Conservation (phyloP, 2,888 invertebrate genomes). For the Eueremaeus valkanovi region DNA sequence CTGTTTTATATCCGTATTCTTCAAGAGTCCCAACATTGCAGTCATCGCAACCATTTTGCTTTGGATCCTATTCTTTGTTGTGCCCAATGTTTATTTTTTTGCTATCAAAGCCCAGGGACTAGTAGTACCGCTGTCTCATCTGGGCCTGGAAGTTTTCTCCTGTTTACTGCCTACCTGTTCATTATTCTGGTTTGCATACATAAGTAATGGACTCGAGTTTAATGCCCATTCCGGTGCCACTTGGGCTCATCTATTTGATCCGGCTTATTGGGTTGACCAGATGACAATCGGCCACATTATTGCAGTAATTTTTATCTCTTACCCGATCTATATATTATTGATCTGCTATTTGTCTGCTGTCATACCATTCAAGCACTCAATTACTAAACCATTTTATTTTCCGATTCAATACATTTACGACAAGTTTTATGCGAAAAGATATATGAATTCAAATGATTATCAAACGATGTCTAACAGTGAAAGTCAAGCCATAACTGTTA, state of each 20-base stretch:
- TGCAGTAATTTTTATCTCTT: background rate
- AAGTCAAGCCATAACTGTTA: background rate
- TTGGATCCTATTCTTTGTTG: background rate
- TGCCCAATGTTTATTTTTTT: background rate
- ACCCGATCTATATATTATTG: background rate
- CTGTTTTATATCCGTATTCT: conserved; percentile 14
- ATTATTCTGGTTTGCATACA: conserved; percentile 1
- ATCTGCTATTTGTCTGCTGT: conserved; percentile 23
- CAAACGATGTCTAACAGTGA: background rate
- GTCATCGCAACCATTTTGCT: background rate
- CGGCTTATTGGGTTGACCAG: background rate
- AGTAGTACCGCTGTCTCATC: background rate
- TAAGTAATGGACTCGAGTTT: background rate
- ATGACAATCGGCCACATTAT: background rate
- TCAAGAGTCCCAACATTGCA: background rate
- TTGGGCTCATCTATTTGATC: background rate
- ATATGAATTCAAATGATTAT: background rate
- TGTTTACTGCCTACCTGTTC: background rate
- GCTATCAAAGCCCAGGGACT: background rate
- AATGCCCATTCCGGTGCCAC: background rate
- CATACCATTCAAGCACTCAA: background rate
- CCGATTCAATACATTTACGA: background rate
- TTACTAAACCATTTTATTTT: background rate
- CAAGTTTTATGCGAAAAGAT: background rate
- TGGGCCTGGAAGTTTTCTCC: background rate